Evolutionary conservation across 2,797 vertebrate species (phyloP), one percentile per base, ranked within the genome.

Genomic region (Diceros bicornis): DNA sequence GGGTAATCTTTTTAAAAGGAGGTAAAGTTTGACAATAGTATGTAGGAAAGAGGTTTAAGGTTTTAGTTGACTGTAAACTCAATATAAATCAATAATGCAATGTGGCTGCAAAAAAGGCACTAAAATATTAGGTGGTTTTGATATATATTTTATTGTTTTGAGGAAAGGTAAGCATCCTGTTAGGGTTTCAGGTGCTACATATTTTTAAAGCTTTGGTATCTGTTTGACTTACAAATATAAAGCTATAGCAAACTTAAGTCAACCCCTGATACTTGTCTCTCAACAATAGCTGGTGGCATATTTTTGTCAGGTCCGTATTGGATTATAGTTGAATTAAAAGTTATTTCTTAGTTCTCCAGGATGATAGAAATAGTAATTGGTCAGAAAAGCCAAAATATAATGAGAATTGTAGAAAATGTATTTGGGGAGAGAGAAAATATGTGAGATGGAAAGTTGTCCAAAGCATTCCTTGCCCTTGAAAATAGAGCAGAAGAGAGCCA

Each of bases 291-390:
- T 52, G 50, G 14, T 52, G 3, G 50, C 50, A 52, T 52, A 14
- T 52, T 52, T 52, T 52, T 52, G 81, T 62, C 23, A 92, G 75
- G 25, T 69, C 18, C 4, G 2, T 55, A 37, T 47, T 96, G 25
- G 47, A 59, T 82, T 93, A 16, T 61, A 68, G 44, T 69, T 93
- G 25, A 91, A 92, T 79, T 88, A 82, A 87, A 94, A 94, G 50
- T 85, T 74, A 66, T 59, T 93, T 69, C 47, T 90, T 95, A 71
- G 72, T 87, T 92, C 14, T 82, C 79, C 14, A 84, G 29, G 21
- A 44, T 72, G 44, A 44, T 34, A 71, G 62, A 72, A 55, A 32
- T 69, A 66, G 68, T 83, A 66, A 27, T 84, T 86, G 41, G 44
- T 79, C 37, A 52, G n/a, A 68, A 78, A 57, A 64, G 82, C 52